Percentiles rank a stretch among this genome's conserved stretches.
Evolutionary conservation across 2,113 vertebrate genomes (phyloP).

Genomic region (Lophura nycthemera): DNA sequence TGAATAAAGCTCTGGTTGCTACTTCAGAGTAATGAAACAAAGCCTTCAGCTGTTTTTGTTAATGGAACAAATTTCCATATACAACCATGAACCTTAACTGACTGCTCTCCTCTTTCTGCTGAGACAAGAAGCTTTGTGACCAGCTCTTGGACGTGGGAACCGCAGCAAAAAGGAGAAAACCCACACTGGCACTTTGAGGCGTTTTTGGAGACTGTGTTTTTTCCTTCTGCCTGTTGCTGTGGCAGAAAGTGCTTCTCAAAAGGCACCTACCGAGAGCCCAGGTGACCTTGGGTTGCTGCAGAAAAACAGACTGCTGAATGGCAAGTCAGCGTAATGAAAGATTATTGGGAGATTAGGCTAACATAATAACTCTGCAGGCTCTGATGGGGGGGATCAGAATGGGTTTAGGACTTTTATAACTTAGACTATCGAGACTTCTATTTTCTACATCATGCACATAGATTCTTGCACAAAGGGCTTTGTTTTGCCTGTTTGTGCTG

Average conservation of each 20-base stretch:
- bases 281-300: constrained; percentile 25
- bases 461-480: not conserved
- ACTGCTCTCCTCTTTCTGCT: not conserved
- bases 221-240: not conserved
- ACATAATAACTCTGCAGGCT: not conserved
- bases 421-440: not conserved
- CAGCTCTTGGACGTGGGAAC: not conserved
- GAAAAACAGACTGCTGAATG: not conserved
- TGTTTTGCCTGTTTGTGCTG: not conserved
- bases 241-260: not conserved
- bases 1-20: not conserved
- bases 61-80: not conserved
- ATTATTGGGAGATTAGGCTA: constrained; percentile 58
- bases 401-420: constrained; percentile 27
- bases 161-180: not conserved
- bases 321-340: constrained; percentile 44
- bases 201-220: not conserved
- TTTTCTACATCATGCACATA: not conserved
- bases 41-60: not conserved
- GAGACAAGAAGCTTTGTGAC: not conserved
- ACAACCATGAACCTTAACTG: not conserved
- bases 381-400: constrained; percentile 42
- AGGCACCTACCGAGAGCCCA: not conserved
- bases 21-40: not conserved
- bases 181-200: not conserved